Base-by-base conservation (phyloP, 2,113 vertebrate species). In the Psilopsiagon aymara region DNA sequence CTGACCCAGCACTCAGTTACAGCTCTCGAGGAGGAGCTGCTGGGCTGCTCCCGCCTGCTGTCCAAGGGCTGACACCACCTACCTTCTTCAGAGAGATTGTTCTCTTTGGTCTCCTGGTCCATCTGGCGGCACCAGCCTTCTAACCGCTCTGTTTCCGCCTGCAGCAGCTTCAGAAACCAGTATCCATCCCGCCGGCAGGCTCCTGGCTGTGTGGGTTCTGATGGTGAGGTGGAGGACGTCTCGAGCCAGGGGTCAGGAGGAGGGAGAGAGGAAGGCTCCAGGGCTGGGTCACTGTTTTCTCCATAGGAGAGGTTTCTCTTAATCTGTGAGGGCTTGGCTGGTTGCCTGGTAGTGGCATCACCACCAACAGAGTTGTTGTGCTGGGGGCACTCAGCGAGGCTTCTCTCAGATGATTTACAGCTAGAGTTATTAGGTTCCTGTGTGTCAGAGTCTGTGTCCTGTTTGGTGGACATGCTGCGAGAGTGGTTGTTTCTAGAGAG, bases 111-210 rank as follows among this genome's bases (percentile, higher is more conserved):
- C 98, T 99, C 99, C 98, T 99, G 98, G 95, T 99, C 99, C 99
- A 99, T 99, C 98, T 99, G 99, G 86, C 98, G 99, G 97, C 99
- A 99, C 99, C 99, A 99, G 84, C 99, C 99, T 95, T 99, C 99
- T 96, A 99, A 99, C 64, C 99, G 98, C 85, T 99, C 99, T 0
- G 99, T 99, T 95, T 99, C 99, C 0, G 99, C 99, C 97, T 99
- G 99, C 95, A 99, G 98, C 78, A 99, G 98, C 97, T 99, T 99
- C 92, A 99, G 97, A 96, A 99, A 99, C 99, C 99, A 99, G 96
- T 99, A 99, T 52, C 99, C 99, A 1, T 99, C 99, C 77, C 99
- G 98, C 87, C 99, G 98, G 95, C 99, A 99, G 79, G 99, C 97
- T 41, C 98, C 99, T 3, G 98, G 96, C 80, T 96, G 97, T 0